Evolutionary conservation across 2,888 invertebrate genomes (phyloP).

Genomic region (Caenorhabditis wallacei): DNA sequence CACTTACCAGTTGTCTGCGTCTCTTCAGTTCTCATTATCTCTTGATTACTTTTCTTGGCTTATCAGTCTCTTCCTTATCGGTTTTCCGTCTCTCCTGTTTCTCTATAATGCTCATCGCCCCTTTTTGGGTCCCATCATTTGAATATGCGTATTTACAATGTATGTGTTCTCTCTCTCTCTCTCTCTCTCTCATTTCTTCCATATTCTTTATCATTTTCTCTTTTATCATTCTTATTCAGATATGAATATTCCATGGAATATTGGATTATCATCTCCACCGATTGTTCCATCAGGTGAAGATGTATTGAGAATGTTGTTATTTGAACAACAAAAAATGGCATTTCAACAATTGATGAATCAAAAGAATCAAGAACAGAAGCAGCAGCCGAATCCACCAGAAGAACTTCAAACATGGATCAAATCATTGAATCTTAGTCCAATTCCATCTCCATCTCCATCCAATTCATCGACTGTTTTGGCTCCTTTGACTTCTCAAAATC

Average conservation of each 20-base stretch:
- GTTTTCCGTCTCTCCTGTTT: not conserved
- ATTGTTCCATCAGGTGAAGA: conserved; percentile 18
- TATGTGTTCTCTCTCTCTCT: not conserved
- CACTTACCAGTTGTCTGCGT: conserved; percentile 24
- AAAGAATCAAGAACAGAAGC: not conserved
- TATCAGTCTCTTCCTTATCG: conserved; percentile 40
- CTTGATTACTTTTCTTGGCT: conserved; percentile 19
- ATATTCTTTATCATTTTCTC: not conserved
- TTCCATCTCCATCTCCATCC: conserved; percentile 67
- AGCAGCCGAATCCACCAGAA: not conserved
- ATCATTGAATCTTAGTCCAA: conserved; percentile 58
- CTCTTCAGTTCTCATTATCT: conserved; percentile 6
- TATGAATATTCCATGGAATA: conserved; percentile 7
- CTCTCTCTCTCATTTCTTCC: not conserved
- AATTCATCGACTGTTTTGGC: not conserved
- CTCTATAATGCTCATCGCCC: conserved; percentile 7
- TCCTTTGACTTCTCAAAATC: not conserved
- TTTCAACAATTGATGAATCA: conserved; percentile 19
- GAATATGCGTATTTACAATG: conserved; percentile 17
- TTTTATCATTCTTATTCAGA: conserved; percentile 3
- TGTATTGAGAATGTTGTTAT: not conserved
- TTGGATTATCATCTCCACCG: not conserved
- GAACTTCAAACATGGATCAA: not conserved
- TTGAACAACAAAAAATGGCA: conserved; percentile 12
- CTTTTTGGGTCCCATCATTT: conserved; percentile 40